Percentiles rank a stretch among this genome's conserved stretches.
phyloP scores from a whole-genome alignment of 2,113 vertebrate genomes.

The Oncorhynchus gorbuscha region DNA sequence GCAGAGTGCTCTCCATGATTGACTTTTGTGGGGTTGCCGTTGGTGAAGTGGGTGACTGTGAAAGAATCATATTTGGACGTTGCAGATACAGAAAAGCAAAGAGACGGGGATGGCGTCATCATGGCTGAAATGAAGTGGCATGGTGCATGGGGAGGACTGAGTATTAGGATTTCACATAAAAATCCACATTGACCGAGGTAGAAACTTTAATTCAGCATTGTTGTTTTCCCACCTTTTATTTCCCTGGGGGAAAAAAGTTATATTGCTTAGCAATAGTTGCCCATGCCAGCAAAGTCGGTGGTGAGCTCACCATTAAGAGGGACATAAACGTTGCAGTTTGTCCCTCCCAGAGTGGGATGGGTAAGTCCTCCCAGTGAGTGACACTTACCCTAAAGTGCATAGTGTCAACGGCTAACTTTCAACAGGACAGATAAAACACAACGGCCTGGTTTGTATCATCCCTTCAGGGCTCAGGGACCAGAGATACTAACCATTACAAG shows the following conservation, averaged over 20 bases:
- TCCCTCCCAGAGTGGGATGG: constrained; percentile 27
- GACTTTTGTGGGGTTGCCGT: constrained; percentile 66
- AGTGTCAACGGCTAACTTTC: constrained; percentile 79
- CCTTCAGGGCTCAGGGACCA: constrained; percentile 53
- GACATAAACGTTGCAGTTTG: constrained; percentile 22
- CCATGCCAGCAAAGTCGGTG: neutral
- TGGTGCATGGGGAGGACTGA: constrained; percentile 27
- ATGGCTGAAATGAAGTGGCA: constrained; percentile 27
- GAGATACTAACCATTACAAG: constrained; percentile 74
- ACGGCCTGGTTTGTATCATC: constrained; percentile 71
- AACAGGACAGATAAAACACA: constrained; percentile 73
- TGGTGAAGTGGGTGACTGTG: constrained; percentile 61
- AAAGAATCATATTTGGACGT: constrained; percentile 61
- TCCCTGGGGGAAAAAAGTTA: neutral
- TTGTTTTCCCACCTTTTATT: neutral
- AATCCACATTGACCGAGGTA: constrained; percentile 50
- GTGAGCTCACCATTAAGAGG: neutral
- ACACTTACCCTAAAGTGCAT: constrained; percentile 79
- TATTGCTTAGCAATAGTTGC: neutral
- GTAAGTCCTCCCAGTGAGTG: constrained; percentile 66
- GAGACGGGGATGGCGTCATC: constrained; percentile 43
- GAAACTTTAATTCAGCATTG: neutral
- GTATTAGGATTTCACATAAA: constrained; percentile 59
- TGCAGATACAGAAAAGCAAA: constrained; percentile 46
- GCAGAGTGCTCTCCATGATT: constrained; percentile 42